Conservation (phyloP, 2,113 vertebrate species). For the Gorsachius goisagi region DNA sequence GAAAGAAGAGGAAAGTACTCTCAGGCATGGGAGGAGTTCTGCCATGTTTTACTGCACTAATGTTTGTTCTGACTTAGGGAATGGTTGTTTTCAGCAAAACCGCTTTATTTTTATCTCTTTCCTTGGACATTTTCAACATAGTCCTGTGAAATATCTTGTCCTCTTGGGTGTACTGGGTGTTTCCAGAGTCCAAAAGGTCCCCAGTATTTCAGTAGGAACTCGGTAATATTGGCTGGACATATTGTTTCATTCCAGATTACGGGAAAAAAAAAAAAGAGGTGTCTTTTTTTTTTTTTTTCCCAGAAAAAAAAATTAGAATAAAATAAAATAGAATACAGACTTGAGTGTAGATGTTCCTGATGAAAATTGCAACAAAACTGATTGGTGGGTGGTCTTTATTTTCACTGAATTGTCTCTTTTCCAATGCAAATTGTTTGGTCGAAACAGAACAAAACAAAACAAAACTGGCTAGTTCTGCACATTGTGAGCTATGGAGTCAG, state of each 20-base stretch:
- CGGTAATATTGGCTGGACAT: constrained; percentile 36
- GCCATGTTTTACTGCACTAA: not conserved
- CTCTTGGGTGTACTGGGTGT: not conserved
- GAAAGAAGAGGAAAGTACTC: not conserved
- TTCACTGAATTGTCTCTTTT: not conserved
- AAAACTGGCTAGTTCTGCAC: not conserved
- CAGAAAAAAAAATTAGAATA: not conserved
- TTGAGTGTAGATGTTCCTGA: not conserved
- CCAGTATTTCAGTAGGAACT: constrained; percentile 16
- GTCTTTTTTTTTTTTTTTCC: not conserved
- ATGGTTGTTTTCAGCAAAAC: not conserved
- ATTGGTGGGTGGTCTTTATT: not conserved
- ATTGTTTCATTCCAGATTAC: constrained; percentile 37
- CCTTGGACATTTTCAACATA: not conserved
- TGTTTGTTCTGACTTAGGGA: not conserved
- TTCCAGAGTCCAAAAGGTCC: constrained; percentile 15
- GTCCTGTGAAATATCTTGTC: not conserved
- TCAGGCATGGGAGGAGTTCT: not conserved
- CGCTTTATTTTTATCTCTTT: constrained; percentile 12
- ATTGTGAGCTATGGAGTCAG: not conserved
- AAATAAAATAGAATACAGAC: not conserved
- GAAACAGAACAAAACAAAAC: not conserved
- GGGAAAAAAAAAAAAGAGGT: not conserved
- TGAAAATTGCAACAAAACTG: not conserved
- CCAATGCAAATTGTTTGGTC: not conserved